These are phyloP conservation scores for Caerostris extrusa DNA, from an alignment of 1,140 invertebrate species.

Conservation along the genomic window DNA sequence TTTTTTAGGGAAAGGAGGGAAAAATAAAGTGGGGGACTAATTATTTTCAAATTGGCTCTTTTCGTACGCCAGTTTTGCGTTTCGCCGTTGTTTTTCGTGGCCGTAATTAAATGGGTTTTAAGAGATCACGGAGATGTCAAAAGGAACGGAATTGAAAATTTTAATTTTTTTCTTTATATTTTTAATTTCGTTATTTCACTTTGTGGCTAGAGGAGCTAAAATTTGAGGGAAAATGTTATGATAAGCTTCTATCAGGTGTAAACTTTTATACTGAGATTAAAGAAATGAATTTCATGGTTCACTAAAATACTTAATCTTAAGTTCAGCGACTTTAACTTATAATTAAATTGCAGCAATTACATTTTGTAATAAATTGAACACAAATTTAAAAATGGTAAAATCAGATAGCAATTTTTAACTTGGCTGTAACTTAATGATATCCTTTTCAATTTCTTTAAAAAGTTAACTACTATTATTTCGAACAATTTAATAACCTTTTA, in stretches of 20 bases:
- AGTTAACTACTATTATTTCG: no score
- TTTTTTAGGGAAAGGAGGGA: not conserved
- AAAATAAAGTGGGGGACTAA: constrained; percentile 7
- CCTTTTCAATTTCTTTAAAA: no score
- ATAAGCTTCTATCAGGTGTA: not conserved
- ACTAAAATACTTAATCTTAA: not conserved
- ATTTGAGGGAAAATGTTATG: no score
- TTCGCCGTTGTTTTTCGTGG: no score
- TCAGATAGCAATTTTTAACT: no score
- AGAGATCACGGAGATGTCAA: not conserved
- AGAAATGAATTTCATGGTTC: not conserved
- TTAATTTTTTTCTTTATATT: not conserved
- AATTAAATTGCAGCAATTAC: not conserved
- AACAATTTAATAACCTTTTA: no score
- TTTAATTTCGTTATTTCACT: not conserved
- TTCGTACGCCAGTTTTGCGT: not conserved
- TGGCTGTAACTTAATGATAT: no score
- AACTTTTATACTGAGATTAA: not conserved
- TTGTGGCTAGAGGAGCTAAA: no score
- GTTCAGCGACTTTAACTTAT: not conserved
- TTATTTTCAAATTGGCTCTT: constrained; percentile 13
- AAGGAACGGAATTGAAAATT: not conserved
- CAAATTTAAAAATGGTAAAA: no score
- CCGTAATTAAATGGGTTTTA: not conserved
- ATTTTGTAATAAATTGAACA: no score